Percentiles rank a stretch among this genome's conserved stretches.
Evolutionary conservation across 1,140 invertebrate genomes (phyloP).

Genomic region (Portunus trituberculatus): DNA sequence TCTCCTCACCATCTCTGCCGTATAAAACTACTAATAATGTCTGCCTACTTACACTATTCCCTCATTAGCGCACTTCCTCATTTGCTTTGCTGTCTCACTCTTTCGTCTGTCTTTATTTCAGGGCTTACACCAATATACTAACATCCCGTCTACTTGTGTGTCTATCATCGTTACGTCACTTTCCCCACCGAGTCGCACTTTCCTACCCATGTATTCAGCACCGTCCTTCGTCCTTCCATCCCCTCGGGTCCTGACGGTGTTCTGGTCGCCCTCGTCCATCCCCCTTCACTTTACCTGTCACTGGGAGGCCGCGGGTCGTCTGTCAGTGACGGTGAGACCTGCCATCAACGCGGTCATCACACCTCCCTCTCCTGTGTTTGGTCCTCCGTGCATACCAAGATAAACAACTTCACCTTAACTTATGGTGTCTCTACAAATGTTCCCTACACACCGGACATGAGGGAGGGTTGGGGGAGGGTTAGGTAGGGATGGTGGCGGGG

Average conservation of each 20-base stretch:
- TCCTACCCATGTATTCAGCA: not conserved
- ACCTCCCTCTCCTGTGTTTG: not conserved
- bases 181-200: no score
- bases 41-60: no score
- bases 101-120: no score
- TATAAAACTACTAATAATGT: no score
- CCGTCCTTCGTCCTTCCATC: not conserved
- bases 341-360: slow-evolving; percentile 2
- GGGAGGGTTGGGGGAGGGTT: not conserved
- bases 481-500: no score
- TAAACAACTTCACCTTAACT: not conserved
- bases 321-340: not conserved
- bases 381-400: not conserved
- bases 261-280: slow-evolving; percentile 8
- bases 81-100: no score
- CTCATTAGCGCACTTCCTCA: no score
- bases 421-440: not conserved
- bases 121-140: no score
- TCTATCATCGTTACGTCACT: no score
- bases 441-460: not conserved
- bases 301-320: not conserved
- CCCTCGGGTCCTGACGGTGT: not conserved
- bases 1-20: no score
- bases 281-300: slow-evolving; percentile 1
- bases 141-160: no score